Conservation (phyloP, 2,888 invertebrate genomes). For the Tortrix viridana region DNA sequence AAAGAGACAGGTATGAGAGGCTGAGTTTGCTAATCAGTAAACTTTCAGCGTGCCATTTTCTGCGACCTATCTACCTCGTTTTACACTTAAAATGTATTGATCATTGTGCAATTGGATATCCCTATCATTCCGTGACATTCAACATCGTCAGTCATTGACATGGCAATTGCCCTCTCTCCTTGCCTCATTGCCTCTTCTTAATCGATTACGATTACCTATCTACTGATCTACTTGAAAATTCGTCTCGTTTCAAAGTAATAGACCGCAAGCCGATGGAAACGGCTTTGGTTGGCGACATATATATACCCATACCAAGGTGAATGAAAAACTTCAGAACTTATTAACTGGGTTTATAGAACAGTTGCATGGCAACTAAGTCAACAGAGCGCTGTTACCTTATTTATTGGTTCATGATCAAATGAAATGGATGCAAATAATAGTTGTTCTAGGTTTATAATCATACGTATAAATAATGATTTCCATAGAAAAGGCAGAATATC, state of each 20-base stretch:
- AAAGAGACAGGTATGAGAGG: too few species aligned
- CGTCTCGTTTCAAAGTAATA: conserved; percentile 15
- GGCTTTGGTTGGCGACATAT: neutral
- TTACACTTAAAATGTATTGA: too few species aligned
- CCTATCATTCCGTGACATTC: neutral
- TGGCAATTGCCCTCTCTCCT: neutral
- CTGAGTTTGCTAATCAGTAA: too few species aligned
- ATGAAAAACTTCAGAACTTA: too few species aligned
- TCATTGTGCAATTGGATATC: neutral
- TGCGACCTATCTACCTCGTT: too few species aligned
- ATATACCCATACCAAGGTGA: neutral
- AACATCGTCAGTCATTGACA: neutral
- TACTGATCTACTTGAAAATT: conserved; percentile 21
- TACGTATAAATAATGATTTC: neutral
- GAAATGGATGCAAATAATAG: too few species aligned
- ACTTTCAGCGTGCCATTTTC: too few species aligned
- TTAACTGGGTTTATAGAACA: too few species aligned
- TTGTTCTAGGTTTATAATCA: neutral
- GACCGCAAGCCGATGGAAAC: neutral
- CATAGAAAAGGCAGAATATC: neutral
- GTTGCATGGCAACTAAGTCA: too few species aligned
- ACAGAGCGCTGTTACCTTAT: too few species aligned
- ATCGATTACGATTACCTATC: conserved; percentile 1
- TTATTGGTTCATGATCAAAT: too few species aligned
- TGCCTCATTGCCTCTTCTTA: too few species aligned